Evolutionary conservation across 2,113 vertebrate species (phyloP), one percentile per base, ranked within the genome.

Genomic region (Rhipidura dahli): DNA sequence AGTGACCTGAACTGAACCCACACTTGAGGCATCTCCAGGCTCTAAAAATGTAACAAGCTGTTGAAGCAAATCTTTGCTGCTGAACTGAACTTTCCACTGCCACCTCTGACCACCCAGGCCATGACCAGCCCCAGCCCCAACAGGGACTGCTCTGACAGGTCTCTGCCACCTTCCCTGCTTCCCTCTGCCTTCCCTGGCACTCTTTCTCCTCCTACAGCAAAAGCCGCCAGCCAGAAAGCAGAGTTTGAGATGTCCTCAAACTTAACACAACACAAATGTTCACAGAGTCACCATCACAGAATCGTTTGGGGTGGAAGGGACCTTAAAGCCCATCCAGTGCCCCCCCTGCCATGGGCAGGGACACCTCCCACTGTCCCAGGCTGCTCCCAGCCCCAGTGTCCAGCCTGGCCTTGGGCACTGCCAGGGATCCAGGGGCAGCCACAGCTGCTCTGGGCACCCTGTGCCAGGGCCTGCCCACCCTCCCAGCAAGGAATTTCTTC

Each of bases 1-100:
- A 81, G 69, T 57, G 92, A 88, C 95, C 97, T 50, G 92, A 93
- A 14, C 91, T 96, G 95, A 95, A 96, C 94, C 72, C 84, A 49
- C 69, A 72, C 85, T 91, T 51, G 83, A 95, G 76, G 84, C 88
- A 79, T 84, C 94, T 94, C 94, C 83, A 94, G 71, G 15, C 94
- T 95, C 94, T 95, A 97, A 92, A 97, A 96, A 93, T 91, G 96
- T 96, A 95, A 60, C 75, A 50, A 63, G 96, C 88, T 93, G 85
- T 13, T 72, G 95, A 71, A 93, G 89, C 91, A 94, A 30, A 63
- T 65, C 87, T 86, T 37, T 45, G 66, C 64, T 35, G 82, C 60
- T 47, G 33, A 85, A 90, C 31, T 90, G 70, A 50, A 90, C 93
- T 83, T 94, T 85, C 94, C 88, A 19, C 79, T 20, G 49, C 63